These are phyloP conservation scores for Pheucticus melanocephalus DNA, from an alignment of 2,113 vertebrate species.

Conservation along the genomic window DNA sequence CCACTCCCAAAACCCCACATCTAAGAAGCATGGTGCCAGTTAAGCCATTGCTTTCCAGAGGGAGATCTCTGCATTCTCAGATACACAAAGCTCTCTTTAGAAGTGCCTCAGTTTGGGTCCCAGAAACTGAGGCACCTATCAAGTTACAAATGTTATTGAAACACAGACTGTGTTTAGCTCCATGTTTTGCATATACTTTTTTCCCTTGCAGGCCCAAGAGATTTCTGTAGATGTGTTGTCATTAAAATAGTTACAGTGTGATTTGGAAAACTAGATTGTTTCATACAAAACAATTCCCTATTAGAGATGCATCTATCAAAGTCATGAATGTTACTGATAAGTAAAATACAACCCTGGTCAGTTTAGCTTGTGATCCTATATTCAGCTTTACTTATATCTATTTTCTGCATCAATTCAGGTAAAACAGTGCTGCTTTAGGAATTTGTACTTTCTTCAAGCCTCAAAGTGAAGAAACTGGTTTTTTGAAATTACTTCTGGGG, in stretches of 20 bases:
- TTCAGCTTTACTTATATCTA: not conserved
- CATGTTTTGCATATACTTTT: not conserved
- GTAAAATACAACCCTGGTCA: not conserved
- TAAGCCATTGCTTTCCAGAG: not conserved
- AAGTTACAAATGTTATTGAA: not conserved
- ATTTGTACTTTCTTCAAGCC: not conserved
- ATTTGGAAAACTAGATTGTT: slow-evolving; percentile 22
- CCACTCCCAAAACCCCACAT: not conserved
- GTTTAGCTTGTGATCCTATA: not conserved
- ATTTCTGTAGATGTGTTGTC: not conserved
- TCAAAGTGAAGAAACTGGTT: not conserved
- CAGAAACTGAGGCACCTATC: not conserved
- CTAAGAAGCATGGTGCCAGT: not conserved
- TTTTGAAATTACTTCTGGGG: not conserved
- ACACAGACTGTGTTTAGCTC: not conserved
- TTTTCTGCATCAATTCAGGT: not conserved
- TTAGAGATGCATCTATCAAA: not conserved
- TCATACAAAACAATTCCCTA: not conserved
- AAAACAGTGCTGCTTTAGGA: not conserved
- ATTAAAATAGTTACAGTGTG: not conserved
- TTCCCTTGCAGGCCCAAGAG: not conserved
- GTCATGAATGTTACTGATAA: not conserved
- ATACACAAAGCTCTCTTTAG: not conserved
- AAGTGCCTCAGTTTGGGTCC: not conserved
- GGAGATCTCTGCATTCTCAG: not conserved